Evolutionary conservation across 2,113 vertebrate genomes (phyloP), one percentile per base, ranked within the genome.

Genomic region (Sterna hirundo): DNA sequence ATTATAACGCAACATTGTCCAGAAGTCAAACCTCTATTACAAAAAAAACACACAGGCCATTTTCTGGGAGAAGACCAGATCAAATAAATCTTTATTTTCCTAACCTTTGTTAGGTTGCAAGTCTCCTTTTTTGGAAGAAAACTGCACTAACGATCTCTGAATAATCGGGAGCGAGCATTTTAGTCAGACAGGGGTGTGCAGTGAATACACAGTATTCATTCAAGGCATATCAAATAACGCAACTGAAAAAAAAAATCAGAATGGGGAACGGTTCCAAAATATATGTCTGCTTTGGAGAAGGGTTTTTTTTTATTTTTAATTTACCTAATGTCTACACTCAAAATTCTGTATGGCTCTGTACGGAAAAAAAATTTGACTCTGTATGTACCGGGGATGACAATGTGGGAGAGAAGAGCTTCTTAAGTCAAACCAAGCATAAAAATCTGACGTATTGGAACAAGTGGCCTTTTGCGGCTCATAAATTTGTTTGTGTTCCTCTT

Each of bases 1-100:
- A 71, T 96, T 96, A 97, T 92, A 78, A 92, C 17, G 70, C 96
- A 95, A 94, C 96, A 88, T 81, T 97, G 98, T 97, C 97, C 98
- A 98, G 98, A 98, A 98, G 97, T 93, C 95, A 78, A 95, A 89
- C 95, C 95, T 94, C 86, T 38, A 14, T 92, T 88, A 85, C 92
- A 87, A 66, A 94, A 97, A 95, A 87, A 83, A 42, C 95, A 96
- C 94, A 22, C 61, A 8, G 94, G 87, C 94, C 84, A 20, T 83
- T 96, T 97, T 69, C 95, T 83, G 91, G 96, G 96, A 91, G 88
- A 97, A 83, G 92, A 93, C 79, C 89, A 94, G 97, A 93, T 96
- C 96, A 91, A 95, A 96, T 94, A 97, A 95, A 94, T 96, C 96
- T 94, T 81, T 96, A 94, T 97, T 97, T 95, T 90, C 83, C 90